A percentile compares a stretch with the other conserved stretches of the same genome.
Evolutionary conservation across 1,140 invertebrate genomes (phyloP).

Genomic region (Cherax destructor): DNA sequence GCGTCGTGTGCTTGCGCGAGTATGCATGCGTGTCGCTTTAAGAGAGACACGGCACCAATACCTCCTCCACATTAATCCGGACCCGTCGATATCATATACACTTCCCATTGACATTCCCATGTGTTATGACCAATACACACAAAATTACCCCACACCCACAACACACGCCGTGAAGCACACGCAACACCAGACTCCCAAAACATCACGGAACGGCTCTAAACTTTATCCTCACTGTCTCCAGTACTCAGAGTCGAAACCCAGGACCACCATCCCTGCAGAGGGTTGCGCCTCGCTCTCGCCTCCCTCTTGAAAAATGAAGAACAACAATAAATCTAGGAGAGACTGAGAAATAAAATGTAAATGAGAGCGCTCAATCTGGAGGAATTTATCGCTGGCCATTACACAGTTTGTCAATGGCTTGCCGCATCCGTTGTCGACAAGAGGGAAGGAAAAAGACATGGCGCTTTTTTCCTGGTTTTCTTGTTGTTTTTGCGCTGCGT

Average conservation of each 20-base stretch:
- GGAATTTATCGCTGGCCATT: constrained; percentile 65
- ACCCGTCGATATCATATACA: constrained; percentile 53
- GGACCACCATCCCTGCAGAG: background rate
- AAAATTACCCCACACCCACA: constrained; percentile 66
- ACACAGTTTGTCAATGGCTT: constrained; percentile 64
- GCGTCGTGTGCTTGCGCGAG: too few species aligned
- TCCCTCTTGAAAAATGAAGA: constrained; percentile 55
- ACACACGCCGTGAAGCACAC: constrained; percentile 35
- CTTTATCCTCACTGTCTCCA: background rate
- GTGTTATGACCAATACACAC: constrained; percentile 63
- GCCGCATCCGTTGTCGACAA: constrained; percentile 23
- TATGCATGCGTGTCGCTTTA: too few species aligned
- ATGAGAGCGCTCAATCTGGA: constrained; percentile 66
- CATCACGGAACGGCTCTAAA: background rate
- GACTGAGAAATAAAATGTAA: constrained; percentile 68
- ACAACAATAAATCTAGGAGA: constrained; percentile 67
- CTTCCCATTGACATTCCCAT: constrained; percentile 33
- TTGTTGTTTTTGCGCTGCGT: background rate
- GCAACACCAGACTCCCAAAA: background rate
- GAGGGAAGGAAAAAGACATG: background rate
- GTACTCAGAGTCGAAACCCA: background rate
- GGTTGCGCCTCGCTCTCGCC: constrained; percentile 19
- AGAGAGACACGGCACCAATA: too few species aligned
- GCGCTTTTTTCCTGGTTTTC: background rate
- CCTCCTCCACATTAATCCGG: constrained; percentile 38